phyloP scores from a whole-genome alignment of 1,140 invertebrate species.

The Leptonema lineaticorne region DNA sequence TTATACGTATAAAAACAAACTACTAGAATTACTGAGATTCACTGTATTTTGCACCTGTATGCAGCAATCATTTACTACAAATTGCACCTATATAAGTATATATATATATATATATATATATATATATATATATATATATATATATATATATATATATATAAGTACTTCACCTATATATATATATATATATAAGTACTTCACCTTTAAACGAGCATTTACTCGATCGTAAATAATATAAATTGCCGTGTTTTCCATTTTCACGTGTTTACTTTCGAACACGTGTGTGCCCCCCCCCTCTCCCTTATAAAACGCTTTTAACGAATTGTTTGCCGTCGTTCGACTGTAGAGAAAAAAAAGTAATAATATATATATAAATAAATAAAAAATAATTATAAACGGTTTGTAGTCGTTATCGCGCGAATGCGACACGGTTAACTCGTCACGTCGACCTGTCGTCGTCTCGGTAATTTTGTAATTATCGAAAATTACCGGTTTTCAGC shows the following conservation, averaged over 20 bases:
- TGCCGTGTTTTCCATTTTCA: neutral
- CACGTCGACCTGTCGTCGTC: no score
- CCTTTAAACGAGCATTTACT: neutral
- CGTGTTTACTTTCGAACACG: neutral
- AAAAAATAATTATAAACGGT: no score
- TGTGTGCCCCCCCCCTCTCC: neutral
- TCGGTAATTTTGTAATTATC: no score
- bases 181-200: neutral
- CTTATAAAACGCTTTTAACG: neutral
- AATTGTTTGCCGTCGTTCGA: neutral
- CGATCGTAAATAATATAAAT: conserved; percentile 14
- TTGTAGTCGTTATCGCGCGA: no score
- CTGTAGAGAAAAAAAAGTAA: neutral
- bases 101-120: neutral
- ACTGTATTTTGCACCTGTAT: no score
- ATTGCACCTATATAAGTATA: no score
- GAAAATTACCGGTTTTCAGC: no score
- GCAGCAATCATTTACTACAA: no score
- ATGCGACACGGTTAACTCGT: no score
- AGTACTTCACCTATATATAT: neutral
- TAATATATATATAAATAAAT: no score
- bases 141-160: neutral
- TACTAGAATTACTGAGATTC: no score
- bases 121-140: neutral
- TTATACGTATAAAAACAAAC: no score